These are phyloP conservation scores for Mythimna pallens DNA, from an alignment of 2,888 invertebrate species.

Conservation along the genomic window DNA sequence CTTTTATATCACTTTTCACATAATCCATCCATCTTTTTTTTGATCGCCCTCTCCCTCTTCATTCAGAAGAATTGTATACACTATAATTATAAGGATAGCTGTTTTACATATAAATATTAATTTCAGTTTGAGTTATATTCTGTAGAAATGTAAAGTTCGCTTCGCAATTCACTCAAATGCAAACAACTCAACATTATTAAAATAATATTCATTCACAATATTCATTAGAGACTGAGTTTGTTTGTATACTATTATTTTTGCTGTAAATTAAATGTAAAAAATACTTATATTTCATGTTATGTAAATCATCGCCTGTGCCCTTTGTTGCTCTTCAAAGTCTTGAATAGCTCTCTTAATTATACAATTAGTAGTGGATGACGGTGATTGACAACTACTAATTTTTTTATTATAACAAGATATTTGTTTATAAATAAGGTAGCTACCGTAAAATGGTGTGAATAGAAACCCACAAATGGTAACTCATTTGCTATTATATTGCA, in stretches of 20 bases:
- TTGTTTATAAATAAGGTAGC: constrained; percentile 4
- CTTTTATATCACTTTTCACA: too few relatives aligned
- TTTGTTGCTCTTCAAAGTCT: not conserved
- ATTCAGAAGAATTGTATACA: too few relatives aligned
- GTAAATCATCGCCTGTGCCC: not conserved
- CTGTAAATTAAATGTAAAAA: not conserved
- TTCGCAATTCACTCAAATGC: not conserved
- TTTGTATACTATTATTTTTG: not conserved
- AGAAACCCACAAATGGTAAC: too few relatives aligned
- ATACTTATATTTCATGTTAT: not conserved
- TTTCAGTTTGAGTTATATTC: too few relatives aligned
- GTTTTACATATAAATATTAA: too few relatives aligned
- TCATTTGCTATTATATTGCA: too few relatives aligned
- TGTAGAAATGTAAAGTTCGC: not conserved
- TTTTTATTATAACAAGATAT: not conserved
- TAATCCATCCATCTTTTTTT: too few relatives aligned
- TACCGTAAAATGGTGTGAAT: too few relatives aligned
- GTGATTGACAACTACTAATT: not conserved
- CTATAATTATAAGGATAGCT: too few relatives aligned
- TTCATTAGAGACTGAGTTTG: not conserved
- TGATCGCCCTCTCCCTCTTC: too few relatives aligned
- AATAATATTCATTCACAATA: not conserved
- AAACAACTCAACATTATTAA: not conserved
- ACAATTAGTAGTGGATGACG: not conserved
- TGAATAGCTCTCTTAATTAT: not conserved